Base-by-base conservation (phyloP, 92 coral and sea anemone genomes). In the Parazoanthus atlanticus region DNA sequence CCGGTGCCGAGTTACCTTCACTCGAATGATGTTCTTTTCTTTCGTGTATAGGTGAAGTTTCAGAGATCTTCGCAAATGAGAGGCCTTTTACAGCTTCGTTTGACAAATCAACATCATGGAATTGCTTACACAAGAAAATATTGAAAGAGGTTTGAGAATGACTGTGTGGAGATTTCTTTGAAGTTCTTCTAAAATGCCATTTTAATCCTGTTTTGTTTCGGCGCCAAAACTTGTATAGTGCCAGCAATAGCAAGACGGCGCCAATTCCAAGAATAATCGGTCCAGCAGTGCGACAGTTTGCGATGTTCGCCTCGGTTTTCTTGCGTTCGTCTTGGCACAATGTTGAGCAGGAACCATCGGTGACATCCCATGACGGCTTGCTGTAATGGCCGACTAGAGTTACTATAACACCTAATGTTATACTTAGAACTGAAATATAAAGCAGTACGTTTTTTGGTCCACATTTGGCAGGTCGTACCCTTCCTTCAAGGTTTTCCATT, bases 301-400 rank as follows among this genome's bases (percentile, higher is more conserved):
- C 76, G 34, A 84, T 73, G 56, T 84, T 84, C 64, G 5, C 38
- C 67, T 84, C 69, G n/a, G 87, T 71, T 29, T 17, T n/a, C 9
- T n/a, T 73, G 15, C 87, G 87, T 41, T 46, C 36, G 15, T 70
- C 79, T 29, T 43, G 76, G 28, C 87, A 84, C 66, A 84, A 17
- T 34, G 47, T 69, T 17, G 87, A 41, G 23, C 87, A 84, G 23
- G 87, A 29, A 84, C 17, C 43, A 30, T 41, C 38, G 54, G 12
- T 33, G 66, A 6, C 23, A 4, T 84, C 64, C 87, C 87, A 84
- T 5, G 78, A 41, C 5, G 87, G 87, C 65, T 69, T 69, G 61
- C 87, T 84, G 54, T 84, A 71, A 84, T 84, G 78, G 41, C 87
- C 87, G 32, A 84, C 87, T 25, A 84, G 7, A 8, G 78, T 84